These are phyloP conservation scores for Chionis minor DNA, from an alignment of 2,113 vertebrate genomes.

Conservation along the genomic window DNA sequence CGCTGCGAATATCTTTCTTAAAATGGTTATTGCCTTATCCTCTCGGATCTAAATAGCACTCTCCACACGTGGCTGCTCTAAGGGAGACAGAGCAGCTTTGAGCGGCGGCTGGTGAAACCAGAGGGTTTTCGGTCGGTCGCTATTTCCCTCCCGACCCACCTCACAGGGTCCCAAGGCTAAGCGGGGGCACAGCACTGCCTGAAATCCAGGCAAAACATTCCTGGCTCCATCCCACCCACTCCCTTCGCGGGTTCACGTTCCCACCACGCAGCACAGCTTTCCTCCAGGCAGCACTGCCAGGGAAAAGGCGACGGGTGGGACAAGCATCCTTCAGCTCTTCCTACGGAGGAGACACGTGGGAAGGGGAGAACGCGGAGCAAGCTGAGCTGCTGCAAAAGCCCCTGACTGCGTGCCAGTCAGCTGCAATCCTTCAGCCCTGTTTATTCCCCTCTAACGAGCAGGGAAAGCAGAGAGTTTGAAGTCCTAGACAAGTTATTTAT, in stretches of 20 bases:
- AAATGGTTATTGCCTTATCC: conserved; percentile 44
- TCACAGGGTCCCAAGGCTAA: not conserved
- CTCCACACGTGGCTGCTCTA: conserved; percentile 8
- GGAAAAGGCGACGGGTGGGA: not conserved
- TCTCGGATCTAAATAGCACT: conserved; percentile 4
- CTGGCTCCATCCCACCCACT: not conserved
- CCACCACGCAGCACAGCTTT: not conserved
- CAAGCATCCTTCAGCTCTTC: not conserved
- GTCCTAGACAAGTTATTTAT: not conserved
- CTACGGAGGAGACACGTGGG: fast-evolving
- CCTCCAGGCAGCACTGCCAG: fast-evolving
- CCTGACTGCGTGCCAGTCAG: not conserved
- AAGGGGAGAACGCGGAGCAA: not conserved
- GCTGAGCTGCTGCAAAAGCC: not conserved
- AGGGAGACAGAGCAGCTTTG: not conserved
- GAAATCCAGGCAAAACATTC: not conserved
- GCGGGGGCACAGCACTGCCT: not conserved
- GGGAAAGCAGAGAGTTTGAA: not conserved
- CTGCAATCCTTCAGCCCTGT: not conserved
- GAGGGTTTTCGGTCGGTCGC: not conserved
- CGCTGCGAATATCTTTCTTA: conserved; percentile 23
- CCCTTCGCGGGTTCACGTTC: fast-evolving
- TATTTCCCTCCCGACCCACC: not conserved
- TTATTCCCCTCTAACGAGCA: not conserved
- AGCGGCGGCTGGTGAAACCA: not conserved